A percentile compares a stretch with the other conserved stretches of the same genome.
phyloP scores from a whole-genome alignment of 2,888 invertebrate species.

The Neoitamus cyanurus region DNA sequence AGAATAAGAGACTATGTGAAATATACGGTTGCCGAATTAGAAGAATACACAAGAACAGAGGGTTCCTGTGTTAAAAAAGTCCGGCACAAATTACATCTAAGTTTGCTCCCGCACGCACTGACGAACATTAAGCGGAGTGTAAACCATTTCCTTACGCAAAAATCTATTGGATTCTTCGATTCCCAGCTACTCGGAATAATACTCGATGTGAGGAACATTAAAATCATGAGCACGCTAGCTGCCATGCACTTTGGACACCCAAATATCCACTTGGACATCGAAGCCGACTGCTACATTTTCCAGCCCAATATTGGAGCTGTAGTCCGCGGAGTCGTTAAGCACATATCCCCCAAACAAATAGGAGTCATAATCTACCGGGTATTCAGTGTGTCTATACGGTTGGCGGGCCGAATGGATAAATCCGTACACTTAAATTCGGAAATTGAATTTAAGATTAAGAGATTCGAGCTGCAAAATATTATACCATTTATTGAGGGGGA shows the following conservation, averaged over 20 bases:
- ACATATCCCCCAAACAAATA: conserved; percentile 69
- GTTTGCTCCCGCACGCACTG: conserved; percentile 70
- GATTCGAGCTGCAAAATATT: conserved; percentile 60
- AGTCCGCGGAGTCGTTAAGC: conserved; percentile 72
- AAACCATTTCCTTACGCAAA: conserved; percentile 64
- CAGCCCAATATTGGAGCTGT: conserved; percentile 70
- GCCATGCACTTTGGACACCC: conserved; percentile 69
- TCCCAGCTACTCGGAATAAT: conserved; percentile 70
- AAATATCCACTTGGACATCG: conserved; percentile 71
- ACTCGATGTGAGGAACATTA: conserved; percentile 72
- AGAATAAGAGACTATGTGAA: conserved; percentile 62
- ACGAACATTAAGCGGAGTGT: conserved; percentile 67
- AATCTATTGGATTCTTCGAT: conserved; percentile 69
- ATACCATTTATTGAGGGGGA: conserved; percentile 66
- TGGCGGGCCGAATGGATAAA: conserved; percentile 54
- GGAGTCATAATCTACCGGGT: conserved; percentile 73
- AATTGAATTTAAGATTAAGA: conserved; percentile 62
- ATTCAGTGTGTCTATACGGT: conserved; percentile 74
- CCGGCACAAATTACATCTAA: conserved; percentile 67
- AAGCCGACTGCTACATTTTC: conserved; percentile 75
- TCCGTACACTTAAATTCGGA: conserved; percentile 62
- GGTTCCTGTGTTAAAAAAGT: conserved; percentile 68
- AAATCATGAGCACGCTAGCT: conserved; percentile 68
- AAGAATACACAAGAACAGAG: conserved; percentile 66
- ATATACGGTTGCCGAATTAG: conserved; percentile 66